Evolutionary conservation across 1,140 invertebrate species (phyloP).

Genomic region (Pristionchus pacificus): DNA sequence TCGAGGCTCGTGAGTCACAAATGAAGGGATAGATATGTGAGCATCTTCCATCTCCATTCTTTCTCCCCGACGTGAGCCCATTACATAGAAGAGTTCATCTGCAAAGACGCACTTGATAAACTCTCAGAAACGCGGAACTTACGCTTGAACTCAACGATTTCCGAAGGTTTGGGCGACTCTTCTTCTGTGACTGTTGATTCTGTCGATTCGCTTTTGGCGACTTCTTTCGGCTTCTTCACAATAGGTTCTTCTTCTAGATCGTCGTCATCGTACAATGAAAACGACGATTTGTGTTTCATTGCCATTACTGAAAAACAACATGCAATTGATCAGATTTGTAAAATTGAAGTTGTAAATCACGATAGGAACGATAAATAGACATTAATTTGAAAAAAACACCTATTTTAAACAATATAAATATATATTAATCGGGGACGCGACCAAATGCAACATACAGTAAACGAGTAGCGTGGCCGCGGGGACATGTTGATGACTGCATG

Average conservation of each 20-base stretch:
- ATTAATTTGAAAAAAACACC: too few species aligned
- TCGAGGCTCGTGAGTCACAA: slow-evolving; percentile 5
- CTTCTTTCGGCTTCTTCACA: not conserved
- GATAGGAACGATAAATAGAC: too few species aligned
- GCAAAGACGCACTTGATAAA: not conserved
- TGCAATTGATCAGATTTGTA: too few species aligned
- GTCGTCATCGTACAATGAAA: not conserved
- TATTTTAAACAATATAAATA: too few species aligned
- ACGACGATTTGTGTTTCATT: not conserved
- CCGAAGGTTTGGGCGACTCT: not conserved
- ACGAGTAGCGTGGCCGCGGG: too few species aligned
- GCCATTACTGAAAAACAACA: too few species aligned
- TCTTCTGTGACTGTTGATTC: not conserved
- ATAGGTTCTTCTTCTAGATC: not conserved
- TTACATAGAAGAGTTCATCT: not conserved
- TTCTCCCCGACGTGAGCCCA: slow-evolving; percentile 21
- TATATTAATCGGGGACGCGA: too few species aligned
- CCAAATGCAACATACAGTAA: too few species aligned
- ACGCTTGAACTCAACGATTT: not conserved
- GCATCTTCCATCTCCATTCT: slow-evolving; percentile 26
- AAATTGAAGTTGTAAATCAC: too few species aligned
- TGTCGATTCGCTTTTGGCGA: not conserved
- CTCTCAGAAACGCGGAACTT: not conserved
- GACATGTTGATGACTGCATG: too few species aligned
- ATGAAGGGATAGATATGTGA: slow-evolving; percentile 1